Percentiles rank a stretch among this genome's conserved stretches.
Evolutionary conservation across 2,888 invertebrate species (phyloP).

Genomic region (Dromius quadrimaculatus): DNA sequence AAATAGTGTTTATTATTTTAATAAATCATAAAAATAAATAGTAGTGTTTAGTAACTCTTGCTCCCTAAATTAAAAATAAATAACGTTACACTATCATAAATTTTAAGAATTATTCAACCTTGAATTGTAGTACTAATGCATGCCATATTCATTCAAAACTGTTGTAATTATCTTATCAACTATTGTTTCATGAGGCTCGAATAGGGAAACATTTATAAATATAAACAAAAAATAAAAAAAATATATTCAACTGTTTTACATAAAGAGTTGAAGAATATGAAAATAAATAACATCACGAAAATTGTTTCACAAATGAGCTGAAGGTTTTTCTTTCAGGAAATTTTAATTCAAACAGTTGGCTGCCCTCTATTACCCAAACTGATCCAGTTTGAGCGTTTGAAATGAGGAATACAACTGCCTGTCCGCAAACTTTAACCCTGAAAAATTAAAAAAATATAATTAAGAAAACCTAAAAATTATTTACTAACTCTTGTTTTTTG

Average conservation of each 20-base stretch:
- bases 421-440: background rate
- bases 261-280: background rate
- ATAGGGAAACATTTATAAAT: background rate
- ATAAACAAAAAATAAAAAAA: too few relatives aligned
- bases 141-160: background rate
- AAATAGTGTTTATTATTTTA: too few relatives aligned
- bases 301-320: constrained; percentile 21
- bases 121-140: too few relatives aligned
- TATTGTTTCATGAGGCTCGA: background rate
- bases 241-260: background rate
- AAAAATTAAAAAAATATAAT: background rate
- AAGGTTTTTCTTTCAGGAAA: constrained; percentile 57
- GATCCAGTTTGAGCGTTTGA: constrained; percentile 60
- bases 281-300: background rate
- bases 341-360: constrained; percentile 58
- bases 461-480: background rate
- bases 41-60: too few relatives aligned
- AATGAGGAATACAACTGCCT: background rate
- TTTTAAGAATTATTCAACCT: too few relatives aligned
- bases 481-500: constrained; percentile 56
- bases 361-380: constrained; percentile 63
- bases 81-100: too few relatives aligned
- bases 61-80: too few relatives aligned
- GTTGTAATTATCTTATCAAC: too few relatives aligned
- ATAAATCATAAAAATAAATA: too few relatives aligned